Conservation (phyloP, 2,797 vertebrate genomes). For the Darevskia nairensis region DNA sequence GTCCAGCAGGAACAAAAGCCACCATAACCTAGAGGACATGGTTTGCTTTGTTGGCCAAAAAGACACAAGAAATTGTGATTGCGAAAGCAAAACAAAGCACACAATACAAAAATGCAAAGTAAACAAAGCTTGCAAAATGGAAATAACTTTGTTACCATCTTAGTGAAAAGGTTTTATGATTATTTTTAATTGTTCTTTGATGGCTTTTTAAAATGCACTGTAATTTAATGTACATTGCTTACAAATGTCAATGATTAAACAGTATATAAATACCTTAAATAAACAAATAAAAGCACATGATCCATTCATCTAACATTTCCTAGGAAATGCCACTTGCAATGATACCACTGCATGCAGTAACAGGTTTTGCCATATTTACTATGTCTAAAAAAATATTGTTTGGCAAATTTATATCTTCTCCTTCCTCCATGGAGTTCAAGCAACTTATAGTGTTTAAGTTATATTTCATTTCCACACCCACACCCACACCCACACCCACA, state of each 20-base stretch:
- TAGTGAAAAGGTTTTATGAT: not conserved
- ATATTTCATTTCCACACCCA: not conserved
- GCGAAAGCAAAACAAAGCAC: not conserved
- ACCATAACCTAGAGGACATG: slow-evolving; percentile 77
- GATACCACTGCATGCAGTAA: not conserved
- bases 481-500: not conserved
- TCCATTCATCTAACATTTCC: not conserved
- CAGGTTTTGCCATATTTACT: not conserved
- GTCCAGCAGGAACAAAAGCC: slow-evolving; percentile 81
- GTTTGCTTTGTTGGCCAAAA: slow-evolving; percentile 63
- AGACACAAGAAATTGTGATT: slow-evolving; percentile 50
- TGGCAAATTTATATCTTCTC: not conserved
- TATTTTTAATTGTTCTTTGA: too few relatives aligned
- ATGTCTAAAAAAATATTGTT: not conserved
- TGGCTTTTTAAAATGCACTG: too few relatives aligned
- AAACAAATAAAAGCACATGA: not conserved
- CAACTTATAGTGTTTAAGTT: not conserved
- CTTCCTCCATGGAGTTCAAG: not conserved
- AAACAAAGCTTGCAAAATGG: not conserved
- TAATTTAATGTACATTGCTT: not conserved
- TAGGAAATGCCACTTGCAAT: not conserved
- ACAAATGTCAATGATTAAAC: not conserved
- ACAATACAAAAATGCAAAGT: too few relatives aligned
- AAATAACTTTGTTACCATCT: slow-evolving; percentile 17
- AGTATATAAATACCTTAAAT: not conserved